Evolutionary conservation across 2,888 invertebrate genomes (phyloP).

Genomic region (Polylopha cassiicola): DNA sequence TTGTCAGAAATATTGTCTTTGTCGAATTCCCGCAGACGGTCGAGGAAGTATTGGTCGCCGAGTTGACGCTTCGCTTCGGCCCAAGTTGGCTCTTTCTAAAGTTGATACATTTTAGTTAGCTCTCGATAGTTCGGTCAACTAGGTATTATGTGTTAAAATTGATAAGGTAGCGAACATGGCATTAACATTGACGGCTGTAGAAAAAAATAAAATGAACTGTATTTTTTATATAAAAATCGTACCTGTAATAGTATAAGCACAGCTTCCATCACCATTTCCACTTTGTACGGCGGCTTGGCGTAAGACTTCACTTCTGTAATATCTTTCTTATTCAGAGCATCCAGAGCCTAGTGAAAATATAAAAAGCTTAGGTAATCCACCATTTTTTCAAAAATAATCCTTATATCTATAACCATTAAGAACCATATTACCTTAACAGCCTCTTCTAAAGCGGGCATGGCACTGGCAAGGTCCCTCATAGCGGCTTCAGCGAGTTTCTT

Average conservation of each 20-base stretch:
- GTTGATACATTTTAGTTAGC: no score
- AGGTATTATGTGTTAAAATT: no score
- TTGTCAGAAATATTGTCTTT: conserved; percentile 92
- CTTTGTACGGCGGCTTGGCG: conserved; percentile 89
- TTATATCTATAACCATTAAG: neutral
- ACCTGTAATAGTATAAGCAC: conserved; percentile 87
- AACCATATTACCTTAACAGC: conserved; percentile 76
- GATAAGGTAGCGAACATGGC: no score
- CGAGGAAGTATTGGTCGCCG: conserved; percentile 87
- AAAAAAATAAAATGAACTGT: no score
- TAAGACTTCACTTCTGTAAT: conserved; percentile 94
- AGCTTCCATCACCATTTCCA: conserved; percentile 93
- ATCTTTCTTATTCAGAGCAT: conserved; percentile 90
- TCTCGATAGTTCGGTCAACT: no score
- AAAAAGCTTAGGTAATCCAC: neutral
- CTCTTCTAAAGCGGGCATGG: conserved; percentile 91
- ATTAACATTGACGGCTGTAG: no score
- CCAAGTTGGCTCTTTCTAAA: conserved; percentile 88
- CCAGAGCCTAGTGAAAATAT: conserved; percentile 76
- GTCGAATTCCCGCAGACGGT: conserved; percentile 89
- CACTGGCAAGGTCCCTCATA: conserved; percentile 88
- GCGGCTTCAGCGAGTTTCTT: conserved; percentile 89
- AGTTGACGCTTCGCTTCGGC: conserved; percentile 90
- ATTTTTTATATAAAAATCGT: conserved; percentile 1
- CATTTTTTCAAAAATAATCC: neutral